Evolutionary conservation across 2,797 vertebrate species (phyloP).

Genomic region (Sebastolobus altivelis): DNA sequence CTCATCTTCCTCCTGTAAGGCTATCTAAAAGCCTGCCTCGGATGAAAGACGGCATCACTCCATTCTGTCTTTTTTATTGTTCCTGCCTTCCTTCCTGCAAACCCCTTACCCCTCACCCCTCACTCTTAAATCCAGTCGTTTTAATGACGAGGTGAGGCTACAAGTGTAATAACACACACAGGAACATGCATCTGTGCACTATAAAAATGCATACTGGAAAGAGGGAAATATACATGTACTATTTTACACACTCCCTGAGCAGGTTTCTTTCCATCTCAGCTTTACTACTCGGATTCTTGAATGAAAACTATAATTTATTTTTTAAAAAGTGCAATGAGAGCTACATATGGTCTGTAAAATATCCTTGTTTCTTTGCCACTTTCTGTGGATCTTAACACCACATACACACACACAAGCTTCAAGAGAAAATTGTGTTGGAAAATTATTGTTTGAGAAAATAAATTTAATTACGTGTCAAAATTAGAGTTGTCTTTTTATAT

Average conservation of each 20-base stretch:
- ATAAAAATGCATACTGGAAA: neutral
- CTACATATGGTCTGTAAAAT: neutral
- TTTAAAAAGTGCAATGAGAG: neutral
- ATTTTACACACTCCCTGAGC: constrained; percentile 5
- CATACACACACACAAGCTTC: neutral
- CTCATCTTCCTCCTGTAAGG: constrained; percentile 54
- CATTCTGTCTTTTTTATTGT: constrained; percentile 44
- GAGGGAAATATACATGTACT: neutral
- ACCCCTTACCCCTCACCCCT: constrained; percentile 41
- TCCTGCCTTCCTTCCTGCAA: constrained; percentile 37
- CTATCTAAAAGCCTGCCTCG: constrained; percentile 39
- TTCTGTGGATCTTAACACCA: neutral
- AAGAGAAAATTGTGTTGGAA: neutral
- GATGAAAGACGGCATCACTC: constrained; percentile 65
- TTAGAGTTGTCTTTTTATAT: neutral
- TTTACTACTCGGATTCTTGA: constrained; percentile 4
- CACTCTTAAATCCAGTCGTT: constrained; percentile 42
- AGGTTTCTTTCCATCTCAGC: neutral
- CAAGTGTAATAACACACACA: constrained; percentile 61
- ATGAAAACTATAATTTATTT: constrained; percentile 1
- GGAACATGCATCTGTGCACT: constrained; percentile 15
- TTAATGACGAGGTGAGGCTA: constrained; percentile 27
- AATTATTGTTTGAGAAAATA: neutral
- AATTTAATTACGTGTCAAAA: neutral
- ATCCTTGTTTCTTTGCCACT: neutral